phyloP scores from a whole-genome alignment of 2,888 invertebrate species.

The Nephrotoma flavescens region DNA sequence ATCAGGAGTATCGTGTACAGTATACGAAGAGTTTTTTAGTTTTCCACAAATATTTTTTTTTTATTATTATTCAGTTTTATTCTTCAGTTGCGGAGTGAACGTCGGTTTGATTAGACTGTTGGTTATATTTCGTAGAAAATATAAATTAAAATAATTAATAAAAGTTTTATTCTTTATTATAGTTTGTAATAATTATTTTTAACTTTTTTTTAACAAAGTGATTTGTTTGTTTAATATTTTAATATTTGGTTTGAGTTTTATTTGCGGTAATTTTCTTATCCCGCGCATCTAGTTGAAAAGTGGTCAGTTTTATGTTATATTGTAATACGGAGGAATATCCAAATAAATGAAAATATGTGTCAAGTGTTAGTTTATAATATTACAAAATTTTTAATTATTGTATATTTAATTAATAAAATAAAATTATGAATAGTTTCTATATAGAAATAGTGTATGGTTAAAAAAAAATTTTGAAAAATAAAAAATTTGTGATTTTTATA shows the following conservation, averaged over 20 bases:
- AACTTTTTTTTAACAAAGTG: neutral
- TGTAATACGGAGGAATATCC: neutral
- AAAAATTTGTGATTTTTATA: neutral
- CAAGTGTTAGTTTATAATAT: neutral
- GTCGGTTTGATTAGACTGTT: neutral
- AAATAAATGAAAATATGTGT: neutral
- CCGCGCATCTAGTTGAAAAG: neutral
- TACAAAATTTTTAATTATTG: neutral
- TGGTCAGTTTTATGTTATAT: neutral
- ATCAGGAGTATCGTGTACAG: neutral
- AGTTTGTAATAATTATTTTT: neutral
- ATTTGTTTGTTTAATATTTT: neutral
- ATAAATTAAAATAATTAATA: neutral
- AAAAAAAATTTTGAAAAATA: neutral
- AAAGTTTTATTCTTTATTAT: neutral
- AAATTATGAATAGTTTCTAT: neutral
- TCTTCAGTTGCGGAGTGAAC: neutral
- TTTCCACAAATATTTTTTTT: neutral
- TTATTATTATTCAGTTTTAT: neutral
- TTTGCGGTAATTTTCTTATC: neutral
- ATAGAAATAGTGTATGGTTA: neutral
- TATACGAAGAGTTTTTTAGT: neutral
- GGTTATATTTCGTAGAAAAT: neutral
- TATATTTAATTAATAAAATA: neutral
- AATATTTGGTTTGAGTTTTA: neutral